phyloP scores from a whole-genome alignment of 35 echinoderm and acorn worm genomes.

The Anneissia japonica region DNA sequence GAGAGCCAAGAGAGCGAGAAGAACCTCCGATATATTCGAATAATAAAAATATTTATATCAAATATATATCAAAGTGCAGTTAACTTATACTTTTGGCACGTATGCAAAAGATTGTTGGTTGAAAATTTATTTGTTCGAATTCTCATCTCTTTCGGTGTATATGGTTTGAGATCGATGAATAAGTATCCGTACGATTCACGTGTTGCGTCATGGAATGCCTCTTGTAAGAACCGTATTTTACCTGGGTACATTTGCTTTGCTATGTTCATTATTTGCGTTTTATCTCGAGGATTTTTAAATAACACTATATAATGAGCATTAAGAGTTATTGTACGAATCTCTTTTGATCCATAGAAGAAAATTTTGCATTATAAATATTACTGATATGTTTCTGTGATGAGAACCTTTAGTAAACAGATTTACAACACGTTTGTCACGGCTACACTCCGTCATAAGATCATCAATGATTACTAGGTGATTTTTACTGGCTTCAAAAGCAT shows the following conservation, averaged over 20 bases:
- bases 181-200: slow-evolving; percentile 42
- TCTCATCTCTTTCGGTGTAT: slow-evolving; percentile 38
- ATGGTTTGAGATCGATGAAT: slow-evolving; percentile 45
- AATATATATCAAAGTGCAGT: background rate
- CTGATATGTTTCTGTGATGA: background rate
- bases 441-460: too few relatives aligned
- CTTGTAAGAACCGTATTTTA: slow-evolving; percentile 30
- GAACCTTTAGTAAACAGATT: too few relatives aligned
- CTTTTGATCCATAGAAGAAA: background rate
- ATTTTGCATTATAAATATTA: background rate
- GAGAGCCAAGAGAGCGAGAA: slow-evolving; percentile 7
- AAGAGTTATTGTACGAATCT: slow-evolving; percentile 44
- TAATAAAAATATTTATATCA: slow-evolving; percentile 25
- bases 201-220: slow-evolving; percentile 8
- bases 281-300: slow-evolving; percentile 55
- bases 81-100: background rate
- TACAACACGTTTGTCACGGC: too few relatives aligned
- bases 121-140: slow-evolving; percentile 54
- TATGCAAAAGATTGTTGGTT: too few relatives aligned
- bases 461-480: background rate
- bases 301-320: slow-evolving; percentile 48
- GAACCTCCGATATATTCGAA: slow-evolving; percentile 12
- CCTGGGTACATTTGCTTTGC: slow-evolving; percentile 45
- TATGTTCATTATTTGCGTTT: slow-evolving; percentile 47
- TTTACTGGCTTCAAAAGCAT: background rate